These are phyloP conservation scores for Drosophila ustulata DNA, from an alignment of 2,888 invertebrate genomes.

Conservation along the genomic window DNA sequence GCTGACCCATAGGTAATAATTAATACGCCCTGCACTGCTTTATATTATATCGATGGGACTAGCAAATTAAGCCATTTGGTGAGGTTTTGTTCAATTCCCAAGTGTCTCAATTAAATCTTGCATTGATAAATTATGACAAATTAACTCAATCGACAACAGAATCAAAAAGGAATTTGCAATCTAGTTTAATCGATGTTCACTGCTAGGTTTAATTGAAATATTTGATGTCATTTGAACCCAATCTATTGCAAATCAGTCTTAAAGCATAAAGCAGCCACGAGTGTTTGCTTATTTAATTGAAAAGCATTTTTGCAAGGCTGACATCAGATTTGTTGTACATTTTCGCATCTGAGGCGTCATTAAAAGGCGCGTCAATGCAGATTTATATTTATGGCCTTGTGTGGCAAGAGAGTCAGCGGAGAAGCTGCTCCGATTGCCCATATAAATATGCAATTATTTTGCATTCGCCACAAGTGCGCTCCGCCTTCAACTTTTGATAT, in stretches of 20 bases:
- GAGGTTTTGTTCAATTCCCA: constrained; percentile 1
- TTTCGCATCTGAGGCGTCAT: constrained; percentile 56
- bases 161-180: not conserved
- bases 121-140: constrained; percentile 1
- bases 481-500: constrained; percentile 8
- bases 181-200: not conserved
- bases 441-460: constrained; percentile 80
- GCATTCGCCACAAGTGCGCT: constrained; percentile 57
- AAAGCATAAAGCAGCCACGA: not conserved
- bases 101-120: constrained; percentile 1
- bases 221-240: not conserved
- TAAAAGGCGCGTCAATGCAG: constrained; percentile 51
- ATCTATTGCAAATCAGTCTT: not conserved
- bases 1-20: constrained; percentile 19
- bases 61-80: constrained; percentile 13
- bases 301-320: constrained; percentile 39
- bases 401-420: constrained; percentile 9
- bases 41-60: not conserved
- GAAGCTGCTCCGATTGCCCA: constrained; percentile 36
- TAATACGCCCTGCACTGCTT: not conserved
- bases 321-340: constrained; percentile 29
- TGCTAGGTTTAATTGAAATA: not conserved
- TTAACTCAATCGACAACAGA: not conserved
- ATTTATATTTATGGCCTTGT: constrained; percentile 49
- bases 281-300: constrained; percentile 38